These are phyloP conservation scores for Micromesistius poutassou DNA, from an alignment of 2,797 vertebrate species.

Conservation along the genomic window DNA sequence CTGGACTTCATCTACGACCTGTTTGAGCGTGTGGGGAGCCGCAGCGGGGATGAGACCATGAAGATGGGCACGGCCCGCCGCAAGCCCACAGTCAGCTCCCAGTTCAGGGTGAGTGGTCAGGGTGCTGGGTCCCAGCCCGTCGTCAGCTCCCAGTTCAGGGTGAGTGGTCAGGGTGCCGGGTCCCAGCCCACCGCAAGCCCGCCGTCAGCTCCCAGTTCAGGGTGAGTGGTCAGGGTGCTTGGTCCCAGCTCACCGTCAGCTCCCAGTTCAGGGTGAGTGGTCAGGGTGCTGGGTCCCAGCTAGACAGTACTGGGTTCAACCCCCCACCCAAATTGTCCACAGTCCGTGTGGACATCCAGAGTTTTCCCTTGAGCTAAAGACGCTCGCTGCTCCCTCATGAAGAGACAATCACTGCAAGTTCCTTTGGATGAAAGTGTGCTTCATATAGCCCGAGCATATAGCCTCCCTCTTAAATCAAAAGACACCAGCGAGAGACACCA, in stretches of 20 bases:
- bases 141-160: slow-evolving; percentile 81
- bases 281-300: background rate
- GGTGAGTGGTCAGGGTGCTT: too few species aligned
- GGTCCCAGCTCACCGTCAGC: slow-evolving; percentile 56
- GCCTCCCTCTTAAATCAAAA: background rate
- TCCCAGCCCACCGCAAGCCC: too few species aligned
- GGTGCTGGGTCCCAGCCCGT: background rate
- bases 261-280: slow-evolving; percentile 78
- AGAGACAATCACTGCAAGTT: background rate
- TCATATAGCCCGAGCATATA: background rate
- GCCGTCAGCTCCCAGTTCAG: too few species aligned
- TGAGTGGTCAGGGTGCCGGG: slow-evolving; percentile 38
- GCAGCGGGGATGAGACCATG: slow-evolving; percentile 82
- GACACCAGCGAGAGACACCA: background rate
- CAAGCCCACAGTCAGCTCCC: slow-evolving; percentile 87
- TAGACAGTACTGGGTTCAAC: too few species aligned
- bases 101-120: slow-evolving; percentile 68
- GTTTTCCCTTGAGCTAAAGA: background rate
- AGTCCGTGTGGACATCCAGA: too few species aligned
- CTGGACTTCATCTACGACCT: slow-evolving; percentile 93
- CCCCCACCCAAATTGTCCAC: too few species aligned
- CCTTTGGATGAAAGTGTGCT: background rate
- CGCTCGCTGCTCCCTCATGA: background rate
- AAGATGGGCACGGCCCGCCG: slow-evolving; percentile 91
- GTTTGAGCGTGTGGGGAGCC: slow-evolving; percentile 88